A percentile compares a stretch with the other conserved stretches of the same genome.
Conservation (phyloP, 2,888 invertebrate species). For the Panopea generosa region DNA sequence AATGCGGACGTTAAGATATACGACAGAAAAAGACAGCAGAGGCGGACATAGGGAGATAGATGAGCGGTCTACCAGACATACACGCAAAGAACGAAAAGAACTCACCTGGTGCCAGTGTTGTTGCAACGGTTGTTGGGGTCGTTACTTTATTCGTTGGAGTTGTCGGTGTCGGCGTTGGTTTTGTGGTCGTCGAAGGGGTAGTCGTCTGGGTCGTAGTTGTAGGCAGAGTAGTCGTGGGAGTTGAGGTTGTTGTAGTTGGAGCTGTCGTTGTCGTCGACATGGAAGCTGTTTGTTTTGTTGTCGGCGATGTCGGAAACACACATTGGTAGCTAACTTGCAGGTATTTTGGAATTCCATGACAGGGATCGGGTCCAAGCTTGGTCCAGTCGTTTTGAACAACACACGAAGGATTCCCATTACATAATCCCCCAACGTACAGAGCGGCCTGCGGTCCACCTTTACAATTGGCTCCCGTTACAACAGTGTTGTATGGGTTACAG, state of each 20-base stretch:
- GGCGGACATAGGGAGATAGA: too few species aligned
- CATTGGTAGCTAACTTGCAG: constrained; percentile 65
- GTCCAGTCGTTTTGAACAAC: constrained; percentile 53
- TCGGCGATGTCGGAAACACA: constrained; percentile 16
- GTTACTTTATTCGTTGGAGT: constrained; percentile 10
- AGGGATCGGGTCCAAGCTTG: constrained; percentile 63
- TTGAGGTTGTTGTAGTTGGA: constrained; percentile 5
- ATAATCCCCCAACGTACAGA: constrained; percentile 37
- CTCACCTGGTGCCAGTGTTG: too few species aligned
- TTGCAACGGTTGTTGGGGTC: background rate
- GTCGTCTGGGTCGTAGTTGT: background rate
- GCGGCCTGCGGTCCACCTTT: constrained; percentile 30
- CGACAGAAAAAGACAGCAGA: too few species aligned
- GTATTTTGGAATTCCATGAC: constrained; percentile 63
- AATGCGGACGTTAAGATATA: too few species aligned
- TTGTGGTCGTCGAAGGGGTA: background rate
- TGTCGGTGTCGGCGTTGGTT: constrained; percentile 19
- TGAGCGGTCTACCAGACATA: too few species aligned
- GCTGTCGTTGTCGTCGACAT: constrained; percentile 33
- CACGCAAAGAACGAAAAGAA: too few species aligned
- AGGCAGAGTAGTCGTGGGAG: constrained; percentile 23
- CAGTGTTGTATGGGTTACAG: constrained; percentile 55
- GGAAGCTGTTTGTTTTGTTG: constrained; percentile 30
- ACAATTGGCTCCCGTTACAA: constrained; percentile 39
- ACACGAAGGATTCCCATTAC: constrained; percentile 42